Evolutionary conservation across 2,888 invertebrate species (phyloP), one percentile per base, ranked within the genome.

Genomic region (Mycalesis mineus): DNA sequence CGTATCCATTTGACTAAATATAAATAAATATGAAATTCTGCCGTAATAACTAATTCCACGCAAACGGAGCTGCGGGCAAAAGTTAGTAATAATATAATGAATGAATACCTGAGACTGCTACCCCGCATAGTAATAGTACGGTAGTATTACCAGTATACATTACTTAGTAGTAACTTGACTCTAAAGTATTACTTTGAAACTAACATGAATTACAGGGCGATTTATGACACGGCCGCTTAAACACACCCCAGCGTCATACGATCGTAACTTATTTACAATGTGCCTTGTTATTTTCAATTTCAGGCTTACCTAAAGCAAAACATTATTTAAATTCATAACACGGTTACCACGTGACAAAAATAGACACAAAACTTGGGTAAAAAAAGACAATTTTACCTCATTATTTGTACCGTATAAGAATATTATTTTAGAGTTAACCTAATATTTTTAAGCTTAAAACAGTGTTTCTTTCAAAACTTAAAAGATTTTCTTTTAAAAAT

Each of bases 251-350:
- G 39, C 50, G 28, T 39, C 50, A 50, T 39, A 39, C 39, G 50
- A 39, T 39, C 50, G 39, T 50, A 39, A 50, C 50, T 50, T 50
- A 39, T 39, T 50, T 28, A 36, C 28, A 39, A 39, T 39, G 22
- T 39, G 28, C 22, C 49, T 49, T 39, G 22, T 22, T 48, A 48
- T 48, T 48, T 48, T 48, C 36, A 17, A 48, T 17, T 36, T 9
- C 5, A 17, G n/a, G n/a, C 11, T n/a, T 33, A 33, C 22, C 22
- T 7, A 28, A 2, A 2, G 22, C 5, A 37, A 39, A 37, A 22
- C 7, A 37, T 49, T 13, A 39, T 49, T 49, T 13, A 37, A 49
- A 39, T 49, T 37, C 49, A 28, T 37, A 28, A 49, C 28, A 13
- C 28, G 22, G 13, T 11, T n/a, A 13, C 11, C 1, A 39, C 33